A percentile compares a stretch with the other conserved stretches of the same genome.
These are phyloP conservation scores for Strix aluco DNA, from an alignment of 2,113 vertebrate genomes.

Conservation along the genomic window DNA sequence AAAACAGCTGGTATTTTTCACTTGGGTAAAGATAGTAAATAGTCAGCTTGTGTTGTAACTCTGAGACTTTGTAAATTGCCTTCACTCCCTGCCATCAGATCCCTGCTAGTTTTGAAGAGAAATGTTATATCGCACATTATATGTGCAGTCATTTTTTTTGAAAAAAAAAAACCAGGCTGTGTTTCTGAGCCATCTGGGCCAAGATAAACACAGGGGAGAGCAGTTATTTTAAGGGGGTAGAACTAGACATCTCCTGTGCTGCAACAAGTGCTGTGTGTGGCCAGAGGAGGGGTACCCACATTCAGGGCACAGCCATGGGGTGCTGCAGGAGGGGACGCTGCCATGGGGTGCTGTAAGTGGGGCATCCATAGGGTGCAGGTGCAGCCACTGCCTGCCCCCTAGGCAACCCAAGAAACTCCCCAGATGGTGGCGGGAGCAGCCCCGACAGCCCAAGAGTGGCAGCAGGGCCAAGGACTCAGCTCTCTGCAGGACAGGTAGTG, in stretches of 20 bases:
- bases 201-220: background rate
- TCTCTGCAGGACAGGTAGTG: background rate
- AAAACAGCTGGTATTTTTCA: slow-evolving; percentile 15
- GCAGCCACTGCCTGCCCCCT: background rate
- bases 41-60: background rate
- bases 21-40: background rate
- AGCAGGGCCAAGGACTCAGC: background rate
- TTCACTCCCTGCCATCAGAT: background rate
- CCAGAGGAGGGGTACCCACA: background rate
- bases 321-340: background rate
- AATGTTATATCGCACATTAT: background rate
- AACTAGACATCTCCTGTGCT: background rate
- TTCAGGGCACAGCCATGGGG: background rate
- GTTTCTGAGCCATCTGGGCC: background rate
- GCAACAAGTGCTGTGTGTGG: background rate
- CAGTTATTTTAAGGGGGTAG: background rate
- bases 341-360: background rate
- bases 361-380: background rate
- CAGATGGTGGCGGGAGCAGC: background rate
- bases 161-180: background rate
- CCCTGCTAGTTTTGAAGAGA: background rate
- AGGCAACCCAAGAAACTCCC: background rate
- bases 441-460: fast-evolving
- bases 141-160: background rate
- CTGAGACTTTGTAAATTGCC: background rate